Conservation (phyloP, 2,888 invertebrate species). For the Blastobasis lacticolella region DNA sequence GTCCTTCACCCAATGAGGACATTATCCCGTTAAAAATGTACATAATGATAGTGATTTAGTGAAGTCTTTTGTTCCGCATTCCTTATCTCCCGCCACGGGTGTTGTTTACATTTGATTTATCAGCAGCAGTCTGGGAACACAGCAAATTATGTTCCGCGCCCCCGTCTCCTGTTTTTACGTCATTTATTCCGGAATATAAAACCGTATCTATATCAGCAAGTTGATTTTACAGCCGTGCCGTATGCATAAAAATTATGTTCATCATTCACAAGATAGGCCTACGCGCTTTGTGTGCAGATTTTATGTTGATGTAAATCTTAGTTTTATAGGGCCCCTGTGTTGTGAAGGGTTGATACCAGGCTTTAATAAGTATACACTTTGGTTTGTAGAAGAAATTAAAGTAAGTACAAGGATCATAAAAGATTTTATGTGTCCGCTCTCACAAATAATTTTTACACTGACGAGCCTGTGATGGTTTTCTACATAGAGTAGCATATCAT, state of each 20-base stretch:
- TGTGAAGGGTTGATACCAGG: no score
- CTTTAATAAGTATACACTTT: no score
- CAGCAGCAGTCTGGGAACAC: slow-evolving; percentile 31
- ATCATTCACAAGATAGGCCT: neutral
- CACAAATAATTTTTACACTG: no score
- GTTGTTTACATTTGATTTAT: slow-evolving; percentile 55
- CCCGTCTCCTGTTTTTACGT: slow-evolving; percentile 42
- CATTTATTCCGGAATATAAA: slow-evolving; percentile 38
- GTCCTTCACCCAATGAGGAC: no score
- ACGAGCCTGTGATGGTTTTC: no score
- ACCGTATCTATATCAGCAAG: slow-evolving; percentile 26
- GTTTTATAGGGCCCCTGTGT: no score
- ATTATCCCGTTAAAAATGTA: slow-evolving; percentile 12
- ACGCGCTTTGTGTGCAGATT: no score
- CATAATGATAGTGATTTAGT: slow-evolving; percentile 21
- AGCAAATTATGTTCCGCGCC: slow-evolving; percentile 43
- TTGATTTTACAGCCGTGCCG: slow-evolving; percentile 8
- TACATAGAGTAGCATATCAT: no score
- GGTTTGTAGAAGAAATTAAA: no score
- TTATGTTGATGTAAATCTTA: no score
- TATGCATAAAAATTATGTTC: slow-evolving; percentile 9
- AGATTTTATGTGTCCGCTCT: no score
- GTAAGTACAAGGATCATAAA: no score
- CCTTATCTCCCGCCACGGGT: slow-evolving; percentile 26
- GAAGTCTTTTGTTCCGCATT: slow-evolving; percentile 29